Evolutionary conservation across 2,888 invertebrate genomes (phyloP).

Genomic region (Callosobruchus maculatus): DNA sequence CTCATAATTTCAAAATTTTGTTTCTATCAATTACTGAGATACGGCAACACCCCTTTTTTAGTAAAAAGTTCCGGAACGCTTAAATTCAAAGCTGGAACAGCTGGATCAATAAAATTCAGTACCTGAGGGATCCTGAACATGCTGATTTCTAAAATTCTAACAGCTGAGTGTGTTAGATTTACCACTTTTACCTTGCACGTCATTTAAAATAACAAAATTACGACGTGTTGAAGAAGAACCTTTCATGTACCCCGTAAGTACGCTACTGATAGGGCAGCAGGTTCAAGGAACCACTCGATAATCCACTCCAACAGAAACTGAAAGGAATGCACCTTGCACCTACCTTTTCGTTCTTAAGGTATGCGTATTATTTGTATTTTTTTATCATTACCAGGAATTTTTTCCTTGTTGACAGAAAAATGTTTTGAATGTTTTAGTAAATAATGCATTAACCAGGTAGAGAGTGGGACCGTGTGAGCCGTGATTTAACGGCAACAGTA

Average conservation of each 20-base stretch:
- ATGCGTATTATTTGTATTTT: background rate
- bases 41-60: too few relatives aligned
- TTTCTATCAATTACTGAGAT: too few relatives aligned
- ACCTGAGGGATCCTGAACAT: too few relatives aligned
- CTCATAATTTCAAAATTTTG: too few relatives aligned
- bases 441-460: background rate
- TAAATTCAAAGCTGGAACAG: too few relatives aligned
- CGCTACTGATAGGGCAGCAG: background rate
- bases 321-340: background rate
- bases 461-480: background rate
- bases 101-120: too few relatives aligned
- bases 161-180: too few relatives aligned
- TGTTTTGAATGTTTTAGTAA: background rate
- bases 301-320: background rate
- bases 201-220: too few relatives aligned
- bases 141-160: too few relatives aligned
- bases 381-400: background rate
- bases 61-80: too few relatives aligned
- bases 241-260: background rate
- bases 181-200: too few relatives aligned
- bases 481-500: background rate
- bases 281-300: background rate
- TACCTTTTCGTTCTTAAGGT: background rate
- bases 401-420: background rate
- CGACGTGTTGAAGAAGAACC: too few relatives aligned